Evolutionary conservation across 2,888 invertebrate species (phyloP), one percentile per base, ranked within the genome.

Genomic region (Endotricha flammealis): DNA sequence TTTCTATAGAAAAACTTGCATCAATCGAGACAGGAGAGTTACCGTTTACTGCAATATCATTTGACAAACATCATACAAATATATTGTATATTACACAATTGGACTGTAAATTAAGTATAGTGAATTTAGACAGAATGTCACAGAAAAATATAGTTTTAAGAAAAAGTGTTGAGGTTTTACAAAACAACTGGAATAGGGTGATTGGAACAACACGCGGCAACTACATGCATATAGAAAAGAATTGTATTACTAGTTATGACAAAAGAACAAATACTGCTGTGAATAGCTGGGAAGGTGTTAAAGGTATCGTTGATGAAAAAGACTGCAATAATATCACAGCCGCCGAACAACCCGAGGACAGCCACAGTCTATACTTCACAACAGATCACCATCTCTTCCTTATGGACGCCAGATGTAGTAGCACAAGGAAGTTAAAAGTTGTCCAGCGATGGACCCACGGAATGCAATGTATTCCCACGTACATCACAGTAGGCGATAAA

Each of bases 401-500:
- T 9, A 59, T 78, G 57, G 87, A 87, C 44, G 44, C 80, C 41
- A 55, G 86, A 7, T 71, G 60, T 41, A 48, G 47, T 22, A 54
- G 55, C 23, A 55, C 49, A 10, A 50, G 52, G 2, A 64, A 66
- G 28, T 50, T 71, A 0, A 68, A 62, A 44, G 57, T 81, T 0
- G 56, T 83, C 3, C 87, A 87, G 46, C 74, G 89, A 40, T 90
- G 90, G 90, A 88, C 83, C 0, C 90, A 90, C 45, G 87, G 88
- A 3, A 87, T 90, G 62, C 76, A 85, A 46, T 79, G 78, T 39
- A 57, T 79, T 2, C 89, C 90, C 0, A 68, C 87, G 1, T 78
- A 83, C 32, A 73, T 86, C 23, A 57, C 70, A 3, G 58, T 76
- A 11, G 61, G 68, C 12, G 56, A 64, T 53, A 82, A 79, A 32